Percentiles rank a stretch among this genome's conserved stretches.
Evolutionary conservation across 2,888 invertebrate genomes (phyloP).

Genomic region (Melangyna quadrimaculata): DNA sequence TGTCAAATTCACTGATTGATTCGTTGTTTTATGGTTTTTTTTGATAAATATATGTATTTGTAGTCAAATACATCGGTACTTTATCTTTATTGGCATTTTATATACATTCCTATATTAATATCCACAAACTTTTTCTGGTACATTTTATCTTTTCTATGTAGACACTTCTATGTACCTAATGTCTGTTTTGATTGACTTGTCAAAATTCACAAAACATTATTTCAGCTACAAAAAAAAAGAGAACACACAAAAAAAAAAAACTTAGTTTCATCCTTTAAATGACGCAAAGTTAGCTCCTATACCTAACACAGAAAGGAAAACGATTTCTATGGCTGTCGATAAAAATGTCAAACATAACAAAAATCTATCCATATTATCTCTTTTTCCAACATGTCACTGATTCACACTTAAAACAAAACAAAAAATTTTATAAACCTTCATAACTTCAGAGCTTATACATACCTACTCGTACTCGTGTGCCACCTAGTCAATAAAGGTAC

Average conservation of each 20-base stretch:
- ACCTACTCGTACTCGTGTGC: background rate
- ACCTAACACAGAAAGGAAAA: background rate
- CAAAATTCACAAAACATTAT: background rate
- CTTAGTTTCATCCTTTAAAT: background rate
- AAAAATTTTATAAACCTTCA: background rate
- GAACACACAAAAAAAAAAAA: background rate
- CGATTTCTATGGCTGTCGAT: background rate
- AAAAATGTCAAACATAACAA: background rate
- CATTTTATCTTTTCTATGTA: background rate
- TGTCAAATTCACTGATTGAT: too few species aligned
- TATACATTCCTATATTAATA: background rate
- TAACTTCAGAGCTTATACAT: background rate
- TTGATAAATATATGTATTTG: too few species aligned
- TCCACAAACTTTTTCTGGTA: background rate
- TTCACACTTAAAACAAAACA: slow-evolving; percentile 26
- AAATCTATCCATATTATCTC: slow-evolving; percentile 18
- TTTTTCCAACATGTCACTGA: slow-evolving; percentile 33
- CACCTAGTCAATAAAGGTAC: background rate
- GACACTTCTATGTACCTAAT: background rate
- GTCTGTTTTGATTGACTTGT: background rate
- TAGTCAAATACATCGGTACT: too few species aligned
- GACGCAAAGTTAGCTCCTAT: background rate
- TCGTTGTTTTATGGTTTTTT: too few species aligned
- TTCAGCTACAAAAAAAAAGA: background rate
- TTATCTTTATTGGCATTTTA: too few species aligned